A percentile compares a stretch with the other conserved stretches of the same genome.
Evolutionary conservation across 2,797 vertebrate species (phyloP).

Genomic region (Spea hammondii): DNA sequence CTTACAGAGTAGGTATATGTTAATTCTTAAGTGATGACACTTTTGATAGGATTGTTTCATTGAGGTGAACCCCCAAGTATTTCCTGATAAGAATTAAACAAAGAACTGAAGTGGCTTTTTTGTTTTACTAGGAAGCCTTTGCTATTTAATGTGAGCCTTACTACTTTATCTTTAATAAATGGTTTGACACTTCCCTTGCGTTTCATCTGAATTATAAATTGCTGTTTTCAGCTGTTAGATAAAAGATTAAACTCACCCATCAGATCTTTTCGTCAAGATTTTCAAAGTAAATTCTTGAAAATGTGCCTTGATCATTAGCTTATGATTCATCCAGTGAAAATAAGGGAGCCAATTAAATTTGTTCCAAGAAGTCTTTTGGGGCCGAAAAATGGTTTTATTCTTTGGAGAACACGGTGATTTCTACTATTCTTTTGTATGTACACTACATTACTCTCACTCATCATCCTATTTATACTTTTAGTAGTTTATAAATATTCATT

Average conservation of each 20-base stretch:
- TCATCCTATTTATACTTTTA: too few species aligned
- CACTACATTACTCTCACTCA: too few species aligned
- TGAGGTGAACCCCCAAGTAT: not conserved
- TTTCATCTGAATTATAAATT: conserved; percentile 40
- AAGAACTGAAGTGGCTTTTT: conserved; percentile 3
- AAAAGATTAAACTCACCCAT: conserved; percentile 41
- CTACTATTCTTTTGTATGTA: not conserved
- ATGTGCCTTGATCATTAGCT: conserved; percentile 41
- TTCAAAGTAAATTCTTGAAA: conserved; percentile 31
- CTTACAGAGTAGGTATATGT: not conserved
- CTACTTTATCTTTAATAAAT: conserved; percentile 11
- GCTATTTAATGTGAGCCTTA: conserved; percentile 3
- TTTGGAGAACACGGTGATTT: not conserved
- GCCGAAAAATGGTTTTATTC: not conserved
- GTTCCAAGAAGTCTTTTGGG: not conserved
- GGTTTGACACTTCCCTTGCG: conserved; percentile 25
- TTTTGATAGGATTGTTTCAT: conserved; percentile 2
- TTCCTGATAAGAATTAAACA: not conserved
- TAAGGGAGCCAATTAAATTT: conserved; percentile 41
- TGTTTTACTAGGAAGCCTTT: conserved; percentile 12
- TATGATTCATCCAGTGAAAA: conserved; percentile 1
- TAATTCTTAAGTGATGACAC: not conserved
- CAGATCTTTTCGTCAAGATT: conserved; percentile 31
- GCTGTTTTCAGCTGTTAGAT: conserved; percentile 30
- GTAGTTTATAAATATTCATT: too few species aligned